These are phyloP conservation scores for Pristionchus arcanus DNA, from an alignment of 2,888 invertebrate genomes.

Conservation along the genomic window DNA sequence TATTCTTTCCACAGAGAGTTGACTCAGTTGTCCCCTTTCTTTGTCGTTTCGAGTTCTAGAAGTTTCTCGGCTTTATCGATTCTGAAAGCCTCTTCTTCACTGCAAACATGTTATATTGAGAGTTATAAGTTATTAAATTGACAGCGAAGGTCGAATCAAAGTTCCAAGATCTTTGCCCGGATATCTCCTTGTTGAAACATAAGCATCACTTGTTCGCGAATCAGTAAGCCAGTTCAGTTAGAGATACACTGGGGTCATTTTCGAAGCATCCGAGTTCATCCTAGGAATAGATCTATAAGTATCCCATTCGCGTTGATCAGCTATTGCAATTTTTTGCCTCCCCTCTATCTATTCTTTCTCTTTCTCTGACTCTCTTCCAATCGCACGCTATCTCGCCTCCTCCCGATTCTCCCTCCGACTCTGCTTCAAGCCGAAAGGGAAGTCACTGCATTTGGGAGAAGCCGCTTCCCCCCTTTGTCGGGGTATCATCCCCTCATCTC, in stretches of 20 bases:
- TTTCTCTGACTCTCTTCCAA: neutral
- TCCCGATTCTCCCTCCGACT: neutral
- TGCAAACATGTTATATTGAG: too few relatives aligned
- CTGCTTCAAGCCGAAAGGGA: neutral
- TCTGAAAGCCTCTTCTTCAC: too few relatives aligned
- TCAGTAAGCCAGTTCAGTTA: too few relatives aligned
- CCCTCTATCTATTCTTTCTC: neutral
- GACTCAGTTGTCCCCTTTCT: slow-evolving; percentile 29
- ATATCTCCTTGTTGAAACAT: too few relatives aligned
- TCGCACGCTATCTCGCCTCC: too few relatives aligned
- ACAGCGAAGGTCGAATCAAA: too few relatives aligned
- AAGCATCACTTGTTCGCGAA: too few relatives aligned
- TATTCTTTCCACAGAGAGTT: slow-evolving; percentile 24
- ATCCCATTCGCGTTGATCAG: neutral
- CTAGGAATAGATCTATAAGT: neutral
- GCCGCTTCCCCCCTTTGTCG: slow-evolving; percentile 4
- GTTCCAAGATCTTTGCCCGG: too few relatives aligned
- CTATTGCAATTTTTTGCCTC: neutral
- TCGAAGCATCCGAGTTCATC: too few relatives aligned
- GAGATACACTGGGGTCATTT: too few relatives aligned
- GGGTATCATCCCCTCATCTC: neutral
- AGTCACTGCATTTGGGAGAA: slow-evolving; percentile 50
- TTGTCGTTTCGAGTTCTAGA: neutral
- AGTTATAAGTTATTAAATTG: too few relatives aligned
- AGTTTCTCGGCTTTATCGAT: neutral